Conservation (phyloP, 1,140 invertebrate species). For the Lamellibrachia luymesi region DNA sequence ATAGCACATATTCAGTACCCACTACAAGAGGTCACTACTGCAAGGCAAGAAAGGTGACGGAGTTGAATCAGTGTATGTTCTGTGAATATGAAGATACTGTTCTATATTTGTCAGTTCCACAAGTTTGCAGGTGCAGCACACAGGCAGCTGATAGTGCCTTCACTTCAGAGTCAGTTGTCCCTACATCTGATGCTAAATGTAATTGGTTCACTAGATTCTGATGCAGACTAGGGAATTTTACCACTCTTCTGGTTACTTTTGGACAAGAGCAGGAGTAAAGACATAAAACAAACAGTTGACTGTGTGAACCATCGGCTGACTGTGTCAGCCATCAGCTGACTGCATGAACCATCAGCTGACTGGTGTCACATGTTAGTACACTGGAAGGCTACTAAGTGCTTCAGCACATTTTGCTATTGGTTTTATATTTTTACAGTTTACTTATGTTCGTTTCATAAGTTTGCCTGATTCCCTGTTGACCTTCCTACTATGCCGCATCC, state of each 20-base stretch:
- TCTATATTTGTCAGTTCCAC: not conserved
- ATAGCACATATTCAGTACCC: not conserved
- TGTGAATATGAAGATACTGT: not conserved
- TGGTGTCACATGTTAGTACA: not conserved
- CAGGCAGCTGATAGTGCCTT: not conserved
- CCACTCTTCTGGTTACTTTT: not conserved
- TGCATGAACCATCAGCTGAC: not conserved
- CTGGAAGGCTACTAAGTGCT: not conserved
- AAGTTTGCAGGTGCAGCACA: not conserved
- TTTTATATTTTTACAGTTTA: conserved; percentile 2
- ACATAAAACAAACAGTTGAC: not conserved
- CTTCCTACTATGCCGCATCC: not conserved
- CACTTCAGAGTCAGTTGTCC: not conserved
- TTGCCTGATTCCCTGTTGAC: not conserved
- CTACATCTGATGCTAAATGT: not conserved
- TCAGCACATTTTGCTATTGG: not conserved
- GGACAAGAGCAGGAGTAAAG: not conserved
- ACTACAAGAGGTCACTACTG: not conserved
- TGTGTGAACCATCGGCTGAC: not conserved
- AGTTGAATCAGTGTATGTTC: not conserved
- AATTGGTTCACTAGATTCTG: too few species aligned
- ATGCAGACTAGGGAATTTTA: not conserved
- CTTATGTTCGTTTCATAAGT: not conserved
- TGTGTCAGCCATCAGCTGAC: not conserved
- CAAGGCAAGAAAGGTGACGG: not conserved